phyloP scores from a whole-genome alignment of 2,888 invertebrate species.

The Didymodactylos carnosus region DNA sequence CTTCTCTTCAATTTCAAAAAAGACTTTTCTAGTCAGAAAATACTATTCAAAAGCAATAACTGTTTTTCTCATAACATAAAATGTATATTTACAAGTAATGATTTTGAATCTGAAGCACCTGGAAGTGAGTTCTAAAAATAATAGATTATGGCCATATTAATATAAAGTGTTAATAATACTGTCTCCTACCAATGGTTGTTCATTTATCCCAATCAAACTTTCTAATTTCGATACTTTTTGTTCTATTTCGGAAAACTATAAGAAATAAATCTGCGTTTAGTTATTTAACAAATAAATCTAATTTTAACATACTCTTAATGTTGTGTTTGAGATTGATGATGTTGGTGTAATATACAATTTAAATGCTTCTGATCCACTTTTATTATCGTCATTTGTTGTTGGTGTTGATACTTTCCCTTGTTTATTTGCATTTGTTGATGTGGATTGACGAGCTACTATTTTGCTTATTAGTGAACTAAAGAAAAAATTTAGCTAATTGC shows the following conservation, averaged over 20 bases:
- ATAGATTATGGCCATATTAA: background rate
- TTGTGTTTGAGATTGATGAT: too few species aligned
- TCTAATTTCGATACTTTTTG: background rate
- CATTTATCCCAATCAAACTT: background rate
- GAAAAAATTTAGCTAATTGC: background rate
- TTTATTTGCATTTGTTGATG: too few species aligned
- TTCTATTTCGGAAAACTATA: background rate
- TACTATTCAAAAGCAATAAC: too few species aligned
- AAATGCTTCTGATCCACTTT: background rate
- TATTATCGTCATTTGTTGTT: background rate
- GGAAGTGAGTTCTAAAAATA: background rate
- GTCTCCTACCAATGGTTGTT: too few species aligned
- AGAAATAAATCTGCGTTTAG: background rate
- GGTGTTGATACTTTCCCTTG: background rate
- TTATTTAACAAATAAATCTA: too few species aligned
- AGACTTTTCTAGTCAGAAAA: background rate
- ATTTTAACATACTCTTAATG: too few species aligned
- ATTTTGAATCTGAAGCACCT: background rate
- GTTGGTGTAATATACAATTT: background rate
- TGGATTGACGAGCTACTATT: too few species aligned
- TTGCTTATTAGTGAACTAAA: background rate
- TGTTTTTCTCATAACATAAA: too few species aligned
- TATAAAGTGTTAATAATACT: too few species aligned
- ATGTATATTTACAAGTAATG: background rate
- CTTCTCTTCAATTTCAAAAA: too few species aligned